These are phyloP conservation scores for Rhodinocichla rosea DNA, from an alignment of 2,113 vertebrate genomes.

Conservation along the genomic window DNA sequence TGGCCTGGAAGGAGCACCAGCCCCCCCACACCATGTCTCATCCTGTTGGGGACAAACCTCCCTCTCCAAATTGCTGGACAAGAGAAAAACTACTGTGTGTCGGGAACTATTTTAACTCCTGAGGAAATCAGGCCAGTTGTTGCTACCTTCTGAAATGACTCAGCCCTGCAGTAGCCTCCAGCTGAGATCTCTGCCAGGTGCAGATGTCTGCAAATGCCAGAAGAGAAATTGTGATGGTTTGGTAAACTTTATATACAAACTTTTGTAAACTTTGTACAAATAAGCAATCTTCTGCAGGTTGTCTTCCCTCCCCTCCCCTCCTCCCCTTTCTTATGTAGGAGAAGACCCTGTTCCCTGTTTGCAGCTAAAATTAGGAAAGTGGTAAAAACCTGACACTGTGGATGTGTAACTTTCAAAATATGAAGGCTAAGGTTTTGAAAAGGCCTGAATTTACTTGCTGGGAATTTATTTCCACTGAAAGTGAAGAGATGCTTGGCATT, in stretches of 20 bases:
- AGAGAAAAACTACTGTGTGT: neutral
- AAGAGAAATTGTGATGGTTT: neutral
- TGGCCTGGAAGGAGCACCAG: neutral
- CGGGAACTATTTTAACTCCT: neutral
- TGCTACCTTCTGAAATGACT: neutral
- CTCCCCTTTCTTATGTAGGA: neutral
- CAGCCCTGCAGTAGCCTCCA: neutral
- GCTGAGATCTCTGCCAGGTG: neutral
- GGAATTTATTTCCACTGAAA: neutral
- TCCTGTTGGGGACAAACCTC: neutral
- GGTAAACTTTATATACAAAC: neutral
- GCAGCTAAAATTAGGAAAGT: neutral
- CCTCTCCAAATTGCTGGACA: neutral
- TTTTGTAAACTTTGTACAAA: neutral
- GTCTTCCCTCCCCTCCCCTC: accelerated
- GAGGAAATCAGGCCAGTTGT: neutral
- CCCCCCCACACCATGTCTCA: neutral
- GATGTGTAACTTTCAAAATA: neutral
- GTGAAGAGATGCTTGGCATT: neutral
- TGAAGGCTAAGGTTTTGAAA: neutral
- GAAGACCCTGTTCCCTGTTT: neutral
- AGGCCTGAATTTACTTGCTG: neutral
- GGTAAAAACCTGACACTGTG: neutral
- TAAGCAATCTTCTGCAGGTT: neutral
- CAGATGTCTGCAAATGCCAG: neutral